These are phyloP conservation scores for Drosophila triauraria DNA, from an alignment of 1,140 invertebrate species.

Conservation along the genomic window DNA sequence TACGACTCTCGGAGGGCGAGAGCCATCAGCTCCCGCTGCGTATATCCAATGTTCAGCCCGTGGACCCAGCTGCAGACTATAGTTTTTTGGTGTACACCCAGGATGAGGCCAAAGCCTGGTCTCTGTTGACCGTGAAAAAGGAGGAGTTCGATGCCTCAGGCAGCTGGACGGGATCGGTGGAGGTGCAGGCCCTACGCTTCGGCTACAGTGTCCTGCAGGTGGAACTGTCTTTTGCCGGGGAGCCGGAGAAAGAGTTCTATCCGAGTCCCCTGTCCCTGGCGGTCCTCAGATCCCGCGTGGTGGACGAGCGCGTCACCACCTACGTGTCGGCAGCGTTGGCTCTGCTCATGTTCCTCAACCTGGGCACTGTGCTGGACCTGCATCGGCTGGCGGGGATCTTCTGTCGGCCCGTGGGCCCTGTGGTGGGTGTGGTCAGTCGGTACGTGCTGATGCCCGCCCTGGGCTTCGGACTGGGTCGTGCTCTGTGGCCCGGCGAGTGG, in stretches of 20 bases:
- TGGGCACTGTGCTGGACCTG: conserved; percentile 95
- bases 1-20: conserved; percentile 3
- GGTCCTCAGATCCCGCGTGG: conserved; percentile 32
- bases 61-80: not conserved
- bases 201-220: conserved; percentile 50
- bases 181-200: conserved; percentile 36
- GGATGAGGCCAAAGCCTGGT: conserved; percentile 2
- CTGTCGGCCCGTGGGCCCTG: conserved; percentile 88
- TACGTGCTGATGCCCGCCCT: conserved; percentile 56
- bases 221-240: conserved; percentile 12
- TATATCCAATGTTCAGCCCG: conserved; percentile 24
- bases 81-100: conserved; percentile 15
- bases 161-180: conserved; percentile 49
- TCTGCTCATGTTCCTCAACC: conserved; percentile 93
- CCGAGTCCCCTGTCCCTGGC: conserved; percentile 16
- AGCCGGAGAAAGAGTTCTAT: not conserved
- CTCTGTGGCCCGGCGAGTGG: conserved; percentile 25
- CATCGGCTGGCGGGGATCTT: conserved; percentile 89
- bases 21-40: not conserved
- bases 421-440: conserved; percentile 48
- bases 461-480: conserved; percentile 49
- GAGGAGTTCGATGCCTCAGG: conserved; percentile 27
- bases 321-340: conserved; percentile 50
- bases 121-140: not conserved
- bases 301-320: conserved; percentile 56